A percentile compares a stretch with the other conserved stretches of the same genome.
phyloP scores from a whole-genome alignment of 2,888 invertebrate genomes.

The Serrognathus titanus region DNA sequence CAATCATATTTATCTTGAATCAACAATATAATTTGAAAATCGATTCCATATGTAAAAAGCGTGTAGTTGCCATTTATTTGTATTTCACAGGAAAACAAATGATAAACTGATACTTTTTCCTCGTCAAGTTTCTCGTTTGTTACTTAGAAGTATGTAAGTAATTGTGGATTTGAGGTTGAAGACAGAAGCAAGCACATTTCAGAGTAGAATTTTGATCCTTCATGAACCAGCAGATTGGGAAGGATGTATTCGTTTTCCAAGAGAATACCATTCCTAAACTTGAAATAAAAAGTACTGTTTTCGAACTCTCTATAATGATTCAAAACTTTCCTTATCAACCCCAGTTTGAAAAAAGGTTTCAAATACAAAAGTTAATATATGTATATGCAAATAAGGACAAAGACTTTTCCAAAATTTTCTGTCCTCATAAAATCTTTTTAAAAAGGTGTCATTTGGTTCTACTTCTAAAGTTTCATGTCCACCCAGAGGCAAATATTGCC shows the following conservation, averaged over 20 bases:
- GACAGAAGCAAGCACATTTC: slow-evolving; percentile 37
- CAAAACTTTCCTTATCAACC: slow-evolving; percentile 56
- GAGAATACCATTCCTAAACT: slow-evolving; percentile 36
- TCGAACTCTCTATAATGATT: background rate
- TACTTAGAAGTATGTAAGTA: slow-evolving; percentile 34
- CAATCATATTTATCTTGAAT: slow-evolving; percentile 20
- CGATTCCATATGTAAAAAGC: slow-evolving; percentile 31
- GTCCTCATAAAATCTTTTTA: slow-evolving; percentile 59
- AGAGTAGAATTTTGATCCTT: slow-evolving; percentile 27
- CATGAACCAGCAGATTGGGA: slow-evolving; percentile 36
- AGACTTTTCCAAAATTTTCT: slow-evolving; percentile 72
- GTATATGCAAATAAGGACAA: slow-evolving; percentile 68
- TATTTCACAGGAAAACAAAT: slow-evolving; percentile 42
- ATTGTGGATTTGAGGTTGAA: slow-evolving; percentile 33
- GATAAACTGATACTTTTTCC: slow-evolving; percentile 34
- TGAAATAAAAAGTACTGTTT: background rate
- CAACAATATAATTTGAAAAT: slow-evolving; percentile 30
- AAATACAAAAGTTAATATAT: slow-evolving; percentile 64
- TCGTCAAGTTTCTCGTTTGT: slow-evolving; percentile 33
- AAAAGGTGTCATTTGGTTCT: slow-evolving; percentile 30
- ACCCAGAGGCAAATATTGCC: slow-evolving; percentile 93
- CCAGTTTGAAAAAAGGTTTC: slow-evolving; percentile 79
- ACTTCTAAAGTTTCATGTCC: slow-evolving; percentile 75
- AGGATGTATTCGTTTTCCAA: slow-evolving; percentile 42
- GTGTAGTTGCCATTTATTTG: slow-evolving; percentile 32